Evolutionary conservation across 2,113 vertebrate genomes (phyloP), one percentile per base, ranked within the genome.

Genomic region (Narcine bancroftii): DNA sequence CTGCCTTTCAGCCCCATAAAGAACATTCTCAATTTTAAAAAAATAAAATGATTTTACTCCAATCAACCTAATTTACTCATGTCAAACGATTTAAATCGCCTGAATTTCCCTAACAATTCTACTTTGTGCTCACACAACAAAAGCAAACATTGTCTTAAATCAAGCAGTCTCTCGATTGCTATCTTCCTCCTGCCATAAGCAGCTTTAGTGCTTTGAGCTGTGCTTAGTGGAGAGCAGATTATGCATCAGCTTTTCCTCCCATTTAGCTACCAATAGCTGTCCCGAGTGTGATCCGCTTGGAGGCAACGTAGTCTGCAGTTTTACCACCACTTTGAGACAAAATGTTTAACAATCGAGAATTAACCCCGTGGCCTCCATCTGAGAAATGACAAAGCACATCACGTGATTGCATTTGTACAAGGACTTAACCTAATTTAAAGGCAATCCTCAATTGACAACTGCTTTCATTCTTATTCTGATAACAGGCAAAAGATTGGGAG

Each of bases 311-410:
- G 36, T 56, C 85, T 63, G 85, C 85, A 89, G 85, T 65, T 89
- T 24, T 65, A 26, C n/a, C 56, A 9, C 60, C 63, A 56, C 85
- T 56, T 36, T 19, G 60, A 89, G 85, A 56, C 60, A 89, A 89
- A 6, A 89, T 89, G n/a, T 39, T 89, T 36, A 65, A 42, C 60
- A 39, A 60, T n/a, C 5, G 42, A 42, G 56, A 87, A 15, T 36
- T 60, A 87, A 60, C 56, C 83, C 85, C 56, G 56, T 89, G 60
- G 36, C 85, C 39, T 66, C 85, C n/a, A 89, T 89, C 42, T 89
- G 85, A 21, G 56, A 66, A 89, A 33, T 89, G 85, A 89, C 85
- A 89, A 89, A 65, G 65, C 60, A 89, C 6, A 89, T 65, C 36
- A 87, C 53, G 60, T 89, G 85, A 56, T 15, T 89, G 19, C n/a